Percentiles rank a stretch among this genome's conserved stretches.
These are phyloP conservation scores for Aelia acuminata DNA, from an alignment of 2,888 invertebrate genomes.

Conservation along the genomic window DNA sequence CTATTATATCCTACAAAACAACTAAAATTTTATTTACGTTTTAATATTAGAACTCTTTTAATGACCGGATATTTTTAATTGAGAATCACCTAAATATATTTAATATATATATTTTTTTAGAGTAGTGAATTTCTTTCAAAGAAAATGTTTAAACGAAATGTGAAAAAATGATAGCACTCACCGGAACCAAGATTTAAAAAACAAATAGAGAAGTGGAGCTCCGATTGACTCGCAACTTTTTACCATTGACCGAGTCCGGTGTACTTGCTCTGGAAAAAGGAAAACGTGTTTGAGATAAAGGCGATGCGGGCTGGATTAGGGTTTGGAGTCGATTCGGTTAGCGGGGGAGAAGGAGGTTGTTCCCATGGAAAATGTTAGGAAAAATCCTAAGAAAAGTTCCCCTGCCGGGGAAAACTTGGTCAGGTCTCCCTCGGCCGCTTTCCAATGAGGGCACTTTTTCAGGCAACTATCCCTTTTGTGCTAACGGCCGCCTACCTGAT, in stretches of 20 bases:
- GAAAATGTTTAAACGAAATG: not conserved
- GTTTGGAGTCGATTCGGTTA: too few relatives aligned
- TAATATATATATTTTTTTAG: not conserved
- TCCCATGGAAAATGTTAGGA: constrained; percentile 18
- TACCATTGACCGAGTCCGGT: not conserved
- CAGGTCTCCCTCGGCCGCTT: not conserved
- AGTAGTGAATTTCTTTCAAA: too few relatives aligned
- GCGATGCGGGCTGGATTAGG: constrained; percentile 33
- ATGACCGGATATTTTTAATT: too few relatives aligned
- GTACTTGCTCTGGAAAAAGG: constrained; percentile 23
- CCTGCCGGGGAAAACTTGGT: constrained; percentile 1
- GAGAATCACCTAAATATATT: too few relatives aligned
- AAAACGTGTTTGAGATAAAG: constrained; percentile 43
- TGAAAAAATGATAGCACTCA: not conserved
- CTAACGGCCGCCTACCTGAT: constrained; percentile 5
- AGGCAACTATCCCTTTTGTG: constrained; percentile 1
- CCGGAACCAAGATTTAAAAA: not conserved
- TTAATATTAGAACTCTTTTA: too few relatives aligned
- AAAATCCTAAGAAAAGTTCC: constrained; percentile 22
- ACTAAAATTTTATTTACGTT: too few relatives aligned
- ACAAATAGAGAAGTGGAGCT: not conserved
- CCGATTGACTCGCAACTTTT: constrained; percentile 39
- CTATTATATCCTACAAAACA: too few relatives aligned
- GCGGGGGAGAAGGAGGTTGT: not conserved
- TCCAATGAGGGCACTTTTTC: constrained; percentile 35